These are phyloP conservation scores for Branchipolynoe longqiensis DNA, from an alignment of 2,888 invertebrate species.

Conservation along the genomic window DNA sequence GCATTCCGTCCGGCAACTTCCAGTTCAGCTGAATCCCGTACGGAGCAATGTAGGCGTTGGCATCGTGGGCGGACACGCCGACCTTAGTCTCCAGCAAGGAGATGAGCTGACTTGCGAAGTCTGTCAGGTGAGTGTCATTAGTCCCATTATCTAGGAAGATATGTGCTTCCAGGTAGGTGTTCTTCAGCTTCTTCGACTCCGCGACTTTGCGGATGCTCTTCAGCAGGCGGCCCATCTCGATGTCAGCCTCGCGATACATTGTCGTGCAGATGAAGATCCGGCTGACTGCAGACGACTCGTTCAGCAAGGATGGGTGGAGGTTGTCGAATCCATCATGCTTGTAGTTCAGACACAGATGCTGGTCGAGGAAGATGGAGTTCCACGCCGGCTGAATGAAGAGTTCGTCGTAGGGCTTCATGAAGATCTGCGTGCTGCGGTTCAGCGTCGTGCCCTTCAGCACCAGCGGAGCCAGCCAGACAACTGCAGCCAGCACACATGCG, in stretches of 20 bases:
- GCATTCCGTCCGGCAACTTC: conserved; percentile 70
- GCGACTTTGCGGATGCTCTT: conserved; percentile 70
- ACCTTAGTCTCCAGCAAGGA: conserved; percentile 69
- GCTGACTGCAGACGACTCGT: conserved; percentile 52
- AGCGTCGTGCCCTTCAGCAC: conserved; percentile 62
- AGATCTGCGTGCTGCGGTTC: conserved; percentile 60
- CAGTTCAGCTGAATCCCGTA: conserved; percentile 74
- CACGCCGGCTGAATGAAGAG: conserved; percentile 68
- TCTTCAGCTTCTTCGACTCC: conserved; percentile 65
- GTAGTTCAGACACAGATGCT: conserved; percentile 68
- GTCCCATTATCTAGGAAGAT: conserved; percentile 75
- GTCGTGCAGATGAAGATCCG: conserved; percentile 75
- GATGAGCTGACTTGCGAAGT: conserved; percentile 73
- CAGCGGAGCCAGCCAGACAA: conserved; percentile 68
- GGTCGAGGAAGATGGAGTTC: conserved; percentile 69
- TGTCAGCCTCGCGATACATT: conserved; percentile 76
- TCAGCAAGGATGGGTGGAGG: background rate
- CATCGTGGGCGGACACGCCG: conserved; percentile 65
- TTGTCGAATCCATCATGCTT: conserved; percentile 65
- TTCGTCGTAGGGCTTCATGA: conserved; percentile 69
- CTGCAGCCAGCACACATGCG: conserved; percentile 65
- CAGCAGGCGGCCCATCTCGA: conserved; percentile 74
- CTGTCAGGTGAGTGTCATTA: conserved; percentile 68
- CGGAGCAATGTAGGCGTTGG: conserved; percentile 70
- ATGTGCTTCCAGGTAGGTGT: conserved; percentile 72